Percentiles rank a stretch among this genome's conserved stretches.
Evolutionary conservation across 1,140 invertebrate genomes (phyloP).

Genomic region (Bombus superbus): DNA sequence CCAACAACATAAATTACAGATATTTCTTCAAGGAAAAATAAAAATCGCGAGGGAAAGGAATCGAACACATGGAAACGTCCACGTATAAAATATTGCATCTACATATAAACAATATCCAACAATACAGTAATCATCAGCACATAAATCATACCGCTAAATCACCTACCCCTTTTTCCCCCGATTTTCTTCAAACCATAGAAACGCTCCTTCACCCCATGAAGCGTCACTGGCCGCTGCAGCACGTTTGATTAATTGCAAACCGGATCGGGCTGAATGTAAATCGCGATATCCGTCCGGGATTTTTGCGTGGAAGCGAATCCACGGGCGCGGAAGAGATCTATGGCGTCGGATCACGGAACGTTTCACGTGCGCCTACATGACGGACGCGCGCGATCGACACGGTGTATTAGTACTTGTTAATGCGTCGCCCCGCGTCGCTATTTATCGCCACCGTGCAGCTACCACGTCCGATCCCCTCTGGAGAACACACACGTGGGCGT

Average conservation of each 20-base stretch:
- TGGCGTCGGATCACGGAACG: constrained; percentile 36
- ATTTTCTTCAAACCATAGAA: not conserved
- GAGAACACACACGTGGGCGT: constrained; percentile 28
- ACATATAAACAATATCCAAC: not conserved
- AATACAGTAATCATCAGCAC: not conserved
- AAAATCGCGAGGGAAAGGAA: fast-evolving
- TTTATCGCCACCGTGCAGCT: constrained; percentile 42
- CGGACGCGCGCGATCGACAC: constrained; percentile 47
- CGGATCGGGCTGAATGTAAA: constrained; percentile 50
- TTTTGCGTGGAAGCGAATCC: constrained; percentile 39
- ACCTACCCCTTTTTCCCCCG: not conserved
- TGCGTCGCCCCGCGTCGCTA: constrained; percentile 33
- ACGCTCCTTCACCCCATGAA: not conserved
- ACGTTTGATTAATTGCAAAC: constrained; percentile 48
- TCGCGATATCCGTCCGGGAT: constrained; percentile 42
- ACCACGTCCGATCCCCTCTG: constrained; percentile 9
- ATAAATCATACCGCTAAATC: constrained; percentile 10
- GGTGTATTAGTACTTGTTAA: constrained; percentile 54
- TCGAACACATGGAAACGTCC: not conserved
- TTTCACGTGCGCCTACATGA: constrained; percentile 37
- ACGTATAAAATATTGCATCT: not conserved
- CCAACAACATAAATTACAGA: no score
- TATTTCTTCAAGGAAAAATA: not conserved
- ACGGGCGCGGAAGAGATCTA: constrained; percentile 56
- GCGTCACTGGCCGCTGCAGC: not conserved